Base-by-base conservation (phyloP, 2,888 invertebrate genomes). In the Scelioninae gen. 2 region DNA sequence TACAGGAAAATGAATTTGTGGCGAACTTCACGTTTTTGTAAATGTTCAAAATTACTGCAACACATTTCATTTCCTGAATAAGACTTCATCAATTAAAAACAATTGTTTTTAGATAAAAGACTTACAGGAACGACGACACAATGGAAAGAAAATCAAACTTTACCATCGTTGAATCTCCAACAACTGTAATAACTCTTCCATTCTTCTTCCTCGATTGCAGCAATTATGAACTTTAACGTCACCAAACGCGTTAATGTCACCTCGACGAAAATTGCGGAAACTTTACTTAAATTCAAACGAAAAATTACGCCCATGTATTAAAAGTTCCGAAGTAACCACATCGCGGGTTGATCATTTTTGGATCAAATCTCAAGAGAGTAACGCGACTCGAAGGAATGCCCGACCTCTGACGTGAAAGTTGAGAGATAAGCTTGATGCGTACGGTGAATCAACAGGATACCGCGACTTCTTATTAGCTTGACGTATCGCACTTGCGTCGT, bases 381-480 rank as follows among this genome's bases (percentile, higher is more conserved):
- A 68, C 52, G n/a, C n/a, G 45, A 37, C 39, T 63, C 11, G 22
- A 57, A 61, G 45, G 63, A 68, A 73, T 58, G 55, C 41, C 22
- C 28, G 63, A 28, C 63, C 45, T 53, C 55, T 41, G 33, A 55
- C 53, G 43, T 6, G 55, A 48, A 72, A 72, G 55, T 75, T 58
- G 35, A 55, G 69, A 53, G 53, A 71, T 57, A 60, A 48, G 25
- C 69, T 52, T 70, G 69, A 57, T 60, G 55, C 65, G 25, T 65
- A 45, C 65, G 69, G 52, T 60, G 55, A 60, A 53, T 64, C 65
- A 55, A 35, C 61, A 55, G 63, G 58, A 64, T 71, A 57, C 75
- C 75, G 48, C 71, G 72, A 64, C 64, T 75, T 75, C 71, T 75
- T 75, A 64, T 72, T 68, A 58, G 64, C 64, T 71, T 75, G 75